phyloP scores from a whole-genome alignment of 2,113 vertebrate species.

The Cettia cetti region DNA sequence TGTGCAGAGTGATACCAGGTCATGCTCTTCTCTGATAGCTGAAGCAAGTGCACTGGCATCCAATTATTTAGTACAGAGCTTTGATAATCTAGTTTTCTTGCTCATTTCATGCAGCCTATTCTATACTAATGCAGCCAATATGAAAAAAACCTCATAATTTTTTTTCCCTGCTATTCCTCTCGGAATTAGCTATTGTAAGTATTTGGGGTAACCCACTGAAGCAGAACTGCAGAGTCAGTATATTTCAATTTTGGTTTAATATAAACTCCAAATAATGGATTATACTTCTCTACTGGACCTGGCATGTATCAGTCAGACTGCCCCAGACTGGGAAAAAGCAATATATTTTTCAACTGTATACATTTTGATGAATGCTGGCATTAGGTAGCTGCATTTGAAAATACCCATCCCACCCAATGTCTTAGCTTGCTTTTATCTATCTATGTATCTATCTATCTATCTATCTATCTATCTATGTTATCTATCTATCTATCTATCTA shows the following conservation, averaged over 20 bases:
- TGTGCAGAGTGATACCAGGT: conserved; percentile 46
- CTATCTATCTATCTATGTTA: not conserved
- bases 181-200: not conserved
- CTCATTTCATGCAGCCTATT: conserved; percentile 43
- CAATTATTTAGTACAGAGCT: conserved; percentile 66
- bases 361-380: not conserved
- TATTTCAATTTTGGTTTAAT: not conserved
- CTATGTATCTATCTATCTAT: not conserved
- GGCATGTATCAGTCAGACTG: not conserved
- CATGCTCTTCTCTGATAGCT: conserved; percentile 39
- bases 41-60: conserved; percentile 61
- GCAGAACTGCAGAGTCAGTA: not conserved
- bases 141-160: not conserved
- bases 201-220: not conserved
- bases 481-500: not conserved
- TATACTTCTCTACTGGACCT: not conserved
- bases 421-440: not conserved
- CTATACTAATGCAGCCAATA: conserved; percentile 37
- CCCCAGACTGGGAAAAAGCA: not conserved
- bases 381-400: not conserved
- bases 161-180: not conserved
- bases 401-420: not conserved
- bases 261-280: not conserved
- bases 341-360: not conserved
- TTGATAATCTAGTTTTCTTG: conserved; percentile 62